phyloP scores from a whole-genome alignment of 2,888 invertebrate species.

The Drosophila formosana region DNA sequence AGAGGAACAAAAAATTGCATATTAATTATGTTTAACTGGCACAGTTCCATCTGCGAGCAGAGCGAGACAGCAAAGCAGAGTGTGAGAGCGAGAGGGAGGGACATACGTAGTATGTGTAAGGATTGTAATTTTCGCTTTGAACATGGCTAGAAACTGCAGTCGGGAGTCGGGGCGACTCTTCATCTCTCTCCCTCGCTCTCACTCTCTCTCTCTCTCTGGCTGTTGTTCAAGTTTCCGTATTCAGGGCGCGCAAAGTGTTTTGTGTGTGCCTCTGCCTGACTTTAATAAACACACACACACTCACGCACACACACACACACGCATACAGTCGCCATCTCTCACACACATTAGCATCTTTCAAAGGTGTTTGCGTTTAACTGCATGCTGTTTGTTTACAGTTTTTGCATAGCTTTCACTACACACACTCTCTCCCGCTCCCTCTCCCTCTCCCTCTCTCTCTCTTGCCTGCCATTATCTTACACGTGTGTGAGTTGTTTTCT shows the following conservation, averaged over 20 bases:
- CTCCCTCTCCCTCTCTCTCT: slow-evolving; percentile 13
- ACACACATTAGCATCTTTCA: slow-evolving; percentile 64
- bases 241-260: slow-evolving; percentile 76
- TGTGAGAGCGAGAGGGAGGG: neutral
- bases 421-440: slow-evolving; percentile 26
- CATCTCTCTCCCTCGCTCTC: neutral
- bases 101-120: slow-evolving; percentile 11
- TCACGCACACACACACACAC: slow-evolving; percentile 12
- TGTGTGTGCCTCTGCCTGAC: slow-evolving; percentile 48
- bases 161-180: neutral
- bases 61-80: slow-evolving; percentile 2
- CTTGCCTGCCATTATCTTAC: slow-evolving; percentile 69
- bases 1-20: slow-evolving; percentile 72
- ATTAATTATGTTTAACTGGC: slow-evolving; percentile 80
- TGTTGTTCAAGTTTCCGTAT: slow-evolving; percentile 60
- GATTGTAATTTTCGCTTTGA: slow-evolving; percentile 68
- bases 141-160: slow-evolving; percentile 2
- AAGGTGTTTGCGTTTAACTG: slow-evolving; percentile 79
- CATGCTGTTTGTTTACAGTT: slow-evolving; percentile 78
- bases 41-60: slow-evolving; percentile 60
- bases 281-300: slow-evolving; percentile 61
- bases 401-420: slow-evolving; percentile 73
- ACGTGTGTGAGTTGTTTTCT: slow-evolving; percentile 17
- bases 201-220: neutral
- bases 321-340: slow-evolving; percentile 22